These are phyloP conservation scores for Sepioteuthis lessoniana DNA, from an alignment of 2,888 invertebrate species.

Conservation along the genomic window DNA sequence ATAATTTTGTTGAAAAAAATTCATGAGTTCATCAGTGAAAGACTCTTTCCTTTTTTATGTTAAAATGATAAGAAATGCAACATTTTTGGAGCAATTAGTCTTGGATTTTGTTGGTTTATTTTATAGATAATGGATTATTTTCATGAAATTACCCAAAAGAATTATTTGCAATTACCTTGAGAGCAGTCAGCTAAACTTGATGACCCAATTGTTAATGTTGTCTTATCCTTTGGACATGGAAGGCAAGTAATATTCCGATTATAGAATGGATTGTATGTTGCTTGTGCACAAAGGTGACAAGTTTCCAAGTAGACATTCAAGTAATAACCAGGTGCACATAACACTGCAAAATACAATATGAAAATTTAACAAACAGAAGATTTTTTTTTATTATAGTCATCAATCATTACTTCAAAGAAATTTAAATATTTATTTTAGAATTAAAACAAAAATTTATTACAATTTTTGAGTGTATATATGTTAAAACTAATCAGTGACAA, in stretches of 20 bases:
- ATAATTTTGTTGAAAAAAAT: too few species aligned
- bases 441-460: background rate
- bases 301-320: conserved; percentile 51
- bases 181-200: conserved; percentile 77
- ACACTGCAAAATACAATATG: background rate
- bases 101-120: too few species aligned
- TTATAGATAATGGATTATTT: too few species aligned
- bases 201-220: conserved; percentile 87
- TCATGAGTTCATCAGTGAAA: too few species aligned
- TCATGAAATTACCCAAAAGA: background rate
- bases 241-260: conserved; percentile 79
- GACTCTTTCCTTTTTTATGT: too few species aligned
- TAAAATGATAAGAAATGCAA: too few species aligned
- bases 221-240: conserved; percentile 92
- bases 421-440: background rate
- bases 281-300: conserved; percentile 42
- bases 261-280: background rate
- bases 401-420: background rate
- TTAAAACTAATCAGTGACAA: too few species aligned
- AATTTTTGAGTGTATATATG: background rate
- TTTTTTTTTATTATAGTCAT: background rate
- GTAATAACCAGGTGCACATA: conserved; percentile 51
- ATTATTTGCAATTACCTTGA: background rate
- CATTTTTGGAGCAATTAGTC: too few species aligned
- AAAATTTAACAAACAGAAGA: background rate